Percentiles rank a stretch among this genome's conserved stretches.
These are phyloP conservation scores for Saguinus midas DNA, from an alignment of 2,113 vertebrate genomes.

Conservation along the genomic window DNA sequence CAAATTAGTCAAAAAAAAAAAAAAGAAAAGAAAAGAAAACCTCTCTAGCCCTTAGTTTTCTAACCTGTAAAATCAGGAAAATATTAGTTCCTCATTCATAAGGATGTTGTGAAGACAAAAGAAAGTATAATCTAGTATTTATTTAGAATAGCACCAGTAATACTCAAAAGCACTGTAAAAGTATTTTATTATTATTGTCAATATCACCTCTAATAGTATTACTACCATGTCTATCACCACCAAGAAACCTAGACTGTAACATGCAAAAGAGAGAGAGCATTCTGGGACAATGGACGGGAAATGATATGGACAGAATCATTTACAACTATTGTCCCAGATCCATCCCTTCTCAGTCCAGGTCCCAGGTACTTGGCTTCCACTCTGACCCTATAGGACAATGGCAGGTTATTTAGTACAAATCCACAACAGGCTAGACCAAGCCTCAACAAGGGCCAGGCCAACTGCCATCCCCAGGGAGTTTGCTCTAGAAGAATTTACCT, in stretches of 20 bases:
- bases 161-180: accelerated
- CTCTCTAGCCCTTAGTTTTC: background rate
- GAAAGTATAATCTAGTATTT: background rate
- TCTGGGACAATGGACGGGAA: background rate
- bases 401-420: accelerated
- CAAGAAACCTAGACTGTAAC: no score
- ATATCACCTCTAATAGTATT: no score
- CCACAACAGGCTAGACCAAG: accelerated
- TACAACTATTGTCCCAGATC: background rate
- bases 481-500: background rate
- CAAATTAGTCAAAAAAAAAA: no score
- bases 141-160: background rate
- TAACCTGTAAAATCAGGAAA: background rate
- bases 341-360: background rate
- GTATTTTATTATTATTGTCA: background rate
- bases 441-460: background rate
- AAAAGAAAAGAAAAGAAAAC: no score
- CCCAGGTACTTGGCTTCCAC: background rate
- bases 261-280: background rate
- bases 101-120: background rate
- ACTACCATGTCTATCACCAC: accelerated
- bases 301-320: accelerated
- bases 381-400: background rate
- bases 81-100: background rate
- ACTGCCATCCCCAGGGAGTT: background rate